Evolutionary conservation across 2,113 vertebrate genomes (phyloP).

Genomic region (Trematocara zebra): DNA sequence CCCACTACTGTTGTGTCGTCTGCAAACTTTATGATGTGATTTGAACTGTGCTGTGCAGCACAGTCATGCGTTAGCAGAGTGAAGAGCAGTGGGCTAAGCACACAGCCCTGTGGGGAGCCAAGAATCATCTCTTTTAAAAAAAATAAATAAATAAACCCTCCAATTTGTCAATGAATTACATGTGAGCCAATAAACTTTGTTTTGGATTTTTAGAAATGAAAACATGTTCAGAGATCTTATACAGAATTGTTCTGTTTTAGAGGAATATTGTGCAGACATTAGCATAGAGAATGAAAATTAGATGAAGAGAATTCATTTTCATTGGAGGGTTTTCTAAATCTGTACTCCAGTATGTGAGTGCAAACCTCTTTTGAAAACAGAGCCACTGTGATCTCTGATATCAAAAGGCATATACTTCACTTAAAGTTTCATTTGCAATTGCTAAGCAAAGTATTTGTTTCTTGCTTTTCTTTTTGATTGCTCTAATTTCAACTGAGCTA

Average conservation of each 20-base stretch:
- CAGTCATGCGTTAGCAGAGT: no score
- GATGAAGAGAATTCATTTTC: slow-evolving; percentile 3
- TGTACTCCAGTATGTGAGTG: neutral
- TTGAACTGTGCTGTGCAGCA: no score
- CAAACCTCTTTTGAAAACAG: neutral
- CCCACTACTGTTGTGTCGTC: no score
- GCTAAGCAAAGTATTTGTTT: neutral
- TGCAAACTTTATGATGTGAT: no score
- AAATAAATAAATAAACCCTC: neutral
- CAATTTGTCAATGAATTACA: slow-evolving; percentile 1
- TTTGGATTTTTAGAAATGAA: neutral
- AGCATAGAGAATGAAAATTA: slow-evolving; percentile 2
- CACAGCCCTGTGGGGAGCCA: no score
- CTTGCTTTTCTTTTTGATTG: neutral
- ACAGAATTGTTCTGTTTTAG: neutral
- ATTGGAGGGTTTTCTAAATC: neutral
- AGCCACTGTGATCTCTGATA: neutral
- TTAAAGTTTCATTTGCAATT: neutral
- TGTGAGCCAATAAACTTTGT: neutral
- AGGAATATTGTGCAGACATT: neutral
- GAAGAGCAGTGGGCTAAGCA: no score
- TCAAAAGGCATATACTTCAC: neutral
- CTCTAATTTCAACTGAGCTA: neutral
- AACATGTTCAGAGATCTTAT: neutral
- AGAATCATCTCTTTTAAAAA: neutral